Percentiles rank a stretch among this genome's conserved stretches.
These are phyloP conservation scores for Naso thynnoides DNA, from an alignment of 2,797 vertebrate species.

Conservation along the genomic window DNA sequence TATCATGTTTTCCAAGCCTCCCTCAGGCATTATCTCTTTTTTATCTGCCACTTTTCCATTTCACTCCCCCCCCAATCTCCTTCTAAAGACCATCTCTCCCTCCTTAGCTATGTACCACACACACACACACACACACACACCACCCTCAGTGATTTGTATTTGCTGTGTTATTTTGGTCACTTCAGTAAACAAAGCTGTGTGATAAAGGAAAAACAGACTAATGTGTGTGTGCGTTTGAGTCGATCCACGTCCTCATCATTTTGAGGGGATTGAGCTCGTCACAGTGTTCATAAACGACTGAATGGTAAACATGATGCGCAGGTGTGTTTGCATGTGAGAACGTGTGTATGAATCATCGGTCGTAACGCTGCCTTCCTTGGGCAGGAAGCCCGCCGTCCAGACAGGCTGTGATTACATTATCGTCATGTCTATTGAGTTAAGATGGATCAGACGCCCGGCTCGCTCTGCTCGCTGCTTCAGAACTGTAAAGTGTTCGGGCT, in stretches of 20 bases:
- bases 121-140: too few species aligned
- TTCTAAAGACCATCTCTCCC: background rate
- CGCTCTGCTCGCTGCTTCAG: slow-evolving; percentile 10
- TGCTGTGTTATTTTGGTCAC: background rate
- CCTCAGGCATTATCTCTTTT: background rate
- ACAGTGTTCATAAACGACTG: background rate
- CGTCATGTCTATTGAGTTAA: slow-evolving; percentile 47
- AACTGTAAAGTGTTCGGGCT: background rate
- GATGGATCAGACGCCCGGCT: slow-evolving; percentile 29
- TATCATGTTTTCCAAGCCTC: slow-evolving; percentile 31
- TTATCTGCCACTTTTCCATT: slow-evolving; percentile 27
- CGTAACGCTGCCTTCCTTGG: background rate
- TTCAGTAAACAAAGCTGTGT: background rate
- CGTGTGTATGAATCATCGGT: background rate
- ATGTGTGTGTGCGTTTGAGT: background rate
- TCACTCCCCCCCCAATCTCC: background rate
- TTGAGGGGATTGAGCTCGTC: too few species aligned
- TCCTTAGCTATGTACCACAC: too few species aligned
- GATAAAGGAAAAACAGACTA: background rate
- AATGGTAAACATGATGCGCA: background rate
- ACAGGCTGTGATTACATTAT: slow-evolving; percentile 57
- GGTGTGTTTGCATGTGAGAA: background rate
- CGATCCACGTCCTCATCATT: background rate
- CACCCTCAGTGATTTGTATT: background rate
- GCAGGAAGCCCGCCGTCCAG: slow-evolving; percentile 33